Evolutionary conservation across 2,888 invertebrate species (phyloP).

Genomic region (Maniola hyperantus): DNA sequence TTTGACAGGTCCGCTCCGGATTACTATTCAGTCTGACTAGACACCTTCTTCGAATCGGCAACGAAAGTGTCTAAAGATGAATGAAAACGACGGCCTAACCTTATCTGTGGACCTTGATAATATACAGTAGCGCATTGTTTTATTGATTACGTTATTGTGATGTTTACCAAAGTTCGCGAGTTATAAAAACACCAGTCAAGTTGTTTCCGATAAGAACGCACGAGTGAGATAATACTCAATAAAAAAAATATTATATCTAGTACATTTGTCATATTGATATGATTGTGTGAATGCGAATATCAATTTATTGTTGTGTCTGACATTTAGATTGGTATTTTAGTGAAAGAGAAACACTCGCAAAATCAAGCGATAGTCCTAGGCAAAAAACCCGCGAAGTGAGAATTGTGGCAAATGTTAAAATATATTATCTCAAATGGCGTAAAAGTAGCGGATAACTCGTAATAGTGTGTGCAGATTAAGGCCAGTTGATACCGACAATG

Average conservation of each 20-base stretch:
- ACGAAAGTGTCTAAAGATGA: constrained; percentile 38
- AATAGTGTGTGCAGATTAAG: constrained; percentile 33
- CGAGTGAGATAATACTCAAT: constrained; percentile 61
- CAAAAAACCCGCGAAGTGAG: constrained; percentile 31
- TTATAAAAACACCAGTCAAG: constrained; percentile 56
- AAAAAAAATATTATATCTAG: constrained; percentile 40
- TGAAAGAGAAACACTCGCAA: constrained; percentile 25
- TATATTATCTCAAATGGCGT: constrained; percentile 15
- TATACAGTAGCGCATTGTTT: constrained; percentile 39
- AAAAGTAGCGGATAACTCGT: constrained; percentile 4
- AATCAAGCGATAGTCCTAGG: constrained; percentile 30
- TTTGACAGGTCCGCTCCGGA: constrained; percentile 66
- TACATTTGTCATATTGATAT: constrained; percentile 18
- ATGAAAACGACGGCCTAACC: constrained; percentile 44
- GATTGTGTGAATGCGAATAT: constrained; percentile 9
- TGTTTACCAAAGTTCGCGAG: constrained; percentile 41
- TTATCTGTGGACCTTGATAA: constrained; percentile 35
- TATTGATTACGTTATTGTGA: constrained; percentile 46
- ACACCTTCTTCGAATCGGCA: constrained; percentile 34
- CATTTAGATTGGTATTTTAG: constrained; percentile 15
- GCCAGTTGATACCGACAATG: constrained; percentile 35
- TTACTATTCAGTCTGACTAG: constrained; percentile 51
- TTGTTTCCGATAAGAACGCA: constrained; percentile 59
- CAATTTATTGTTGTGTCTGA: constrained; percentile 22
- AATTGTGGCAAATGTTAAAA: constrained; percentile 22